Evolutionary conservation across 2,113 vertebrate genomes (phyloP).

Genomic region (Epinephelus lanceolatus): DNA sequence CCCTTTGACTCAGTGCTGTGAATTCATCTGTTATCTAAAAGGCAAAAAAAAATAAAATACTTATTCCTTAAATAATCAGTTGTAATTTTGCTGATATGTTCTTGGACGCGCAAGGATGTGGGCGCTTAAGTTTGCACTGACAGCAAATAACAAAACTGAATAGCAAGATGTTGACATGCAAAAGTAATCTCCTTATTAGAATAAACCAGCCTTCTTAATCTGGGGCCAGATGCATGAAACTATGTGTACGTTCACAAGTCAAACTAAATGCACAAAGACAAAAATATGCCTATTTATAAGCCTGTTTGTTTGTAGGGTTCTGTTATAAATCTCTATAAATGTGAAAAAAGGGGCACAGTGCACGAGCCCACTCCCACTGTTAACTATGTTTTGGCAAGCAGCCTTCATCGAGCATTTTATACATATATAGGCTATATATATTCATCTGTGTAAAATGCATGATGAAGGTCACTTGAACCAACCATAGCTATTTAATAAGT

Average conservation of each 20-base stretch:
- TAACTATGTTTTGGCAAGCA: not conserved
- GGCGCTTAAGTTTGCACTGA: not conserved
- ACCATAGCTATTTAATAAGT: not conserved
- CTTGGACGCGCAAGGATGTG: not conserved
- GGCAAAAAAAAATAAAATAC: not conserved
- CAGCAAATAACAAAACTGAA: not conserved
- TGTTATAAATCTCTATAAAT: not conserved
- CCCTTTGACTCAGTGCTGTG: conserved; percentile 9
- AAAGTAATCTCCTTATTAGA: conserved; percentile 7
- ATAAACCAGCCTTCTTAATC: not conserved
- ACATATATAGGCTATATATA: not conserved
- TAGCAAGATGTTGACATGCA: not conserved
- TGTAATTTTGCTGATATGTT: not conserved
- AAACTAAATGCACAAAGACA: not conserved
- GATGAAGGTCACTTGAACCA: not conserved
- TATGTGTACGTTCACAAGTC: not conserved
- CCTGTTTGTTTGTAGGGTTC: not conserved
- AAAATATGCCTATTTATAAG: not conserved
- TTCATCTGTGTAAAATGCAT: not conserved
- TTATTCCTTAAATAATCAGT: not conserved
- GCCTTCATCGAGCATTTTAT: not conserved
- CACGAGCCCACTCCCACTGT: not conserved
- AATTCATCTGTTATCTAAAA: not conserved
- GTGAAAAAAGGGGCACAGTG: not conserved
- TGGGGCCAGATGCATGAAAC: not conserved